A percentile compares a stretch with the other conserved stretches of the same genome.
These are phyloP conservation scores for Murina feae DNA, from an alignment of 2,113 vertebrate species.

Conservation along the genomic window DNA sequence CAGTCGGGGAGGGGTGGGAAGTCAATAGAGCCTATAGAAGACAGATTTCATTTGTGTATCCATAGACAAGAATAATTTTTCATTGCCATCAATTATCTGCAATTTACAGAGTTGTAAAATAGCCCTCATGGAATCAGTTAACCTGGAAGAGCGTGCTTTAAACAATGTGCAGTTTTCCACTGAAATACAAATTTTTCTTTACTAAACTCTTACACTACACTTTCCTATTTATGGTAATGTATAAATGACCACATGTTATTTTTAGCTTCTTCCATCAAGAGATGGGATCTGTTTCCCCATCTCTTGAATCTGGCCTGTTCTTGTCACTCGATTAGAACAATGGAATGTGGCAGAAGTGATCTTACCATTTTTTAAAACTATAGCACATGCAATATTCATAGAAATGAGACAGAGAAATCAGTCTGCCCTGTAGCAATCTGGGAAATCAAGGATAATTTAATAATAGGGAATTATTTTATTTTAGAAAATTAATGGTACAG, in stretches of 20 bases:
- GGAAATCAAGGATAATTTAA: background rate
- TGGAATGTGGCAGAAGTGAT: background rate
- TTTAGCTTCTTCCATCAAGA: background rate
- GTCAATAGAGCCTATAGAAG: background rate
- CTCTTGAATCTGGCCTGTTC: background rate
- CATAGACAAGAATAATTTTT: background rate
- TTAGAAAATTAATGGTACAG: constrained; percentile 4
- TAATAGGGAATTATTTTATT: background rate
- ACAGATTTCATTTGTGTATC: background rate
- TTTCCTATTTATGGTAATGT: background rate
- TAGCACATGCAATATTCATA: background rate
- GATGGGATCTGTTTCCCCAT: background rate
- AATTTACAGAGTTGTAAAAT: background rate
- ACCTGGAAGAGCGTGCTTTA: background rate
- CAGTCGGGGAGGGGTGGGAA: background rate
- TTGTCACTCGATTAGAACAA: background rate
- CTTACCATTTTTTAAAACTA: background rate
- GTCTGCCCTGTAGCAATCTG: background rate
- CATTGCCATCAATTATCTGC: background rate
- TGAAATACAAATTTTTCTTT: background rate
- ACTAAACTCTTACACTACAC: background rate
- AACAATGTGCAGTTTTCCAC: background rate
- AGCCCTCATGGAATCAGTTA: background rate
- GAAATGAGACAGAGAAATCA: background rate
- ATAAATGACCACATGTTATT: background rate